Evolutionary conservation across 2,888 invertebrate genomes (phyloP).

Genomic region (Philereme vetulata): DNA sequence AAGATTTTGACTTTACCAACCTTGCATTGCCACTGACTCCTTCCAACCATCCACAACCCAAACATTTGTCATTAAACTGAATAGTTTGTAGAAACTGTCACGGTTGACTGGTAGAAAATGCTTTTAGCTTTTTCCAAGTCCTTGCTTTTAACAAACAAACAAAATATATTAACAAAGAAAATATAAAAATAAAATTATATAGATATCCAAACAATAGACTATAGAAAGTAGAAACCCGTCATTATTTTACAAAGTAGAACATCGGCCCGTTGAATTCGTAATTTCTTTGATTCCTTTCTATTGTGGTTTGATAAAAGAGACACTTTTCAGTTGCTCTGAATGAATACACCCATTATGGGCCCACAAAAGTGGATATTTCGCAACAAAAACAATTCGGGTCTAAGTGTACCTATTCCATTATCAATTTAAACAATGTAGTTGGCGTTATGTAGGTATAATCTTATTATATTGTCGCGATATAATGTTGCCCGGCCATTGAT

Average conservation of each 20-base stretch:
- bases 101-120: neutral
- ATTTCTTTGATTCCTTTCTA: conserved; percentile 80
- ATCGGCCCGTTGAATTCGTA: conserved; percentile 66
- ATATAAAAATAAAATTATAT: conserved; percentile 30
- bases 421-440: conserved; percentile 66
- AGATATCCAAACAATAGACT: conserved; percentile 47
- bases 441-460: conserved; percentile 44
- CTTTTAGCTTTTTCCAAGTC: too few species aligned
- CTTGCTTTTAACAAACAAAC: too few species aligned
- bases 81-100: conserved; percentile 19
- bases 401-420: conserved; percentile 58
- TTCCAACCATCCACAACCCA: too few species aligned
- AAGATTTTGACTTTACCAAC: too few species aligned
- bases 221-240: conserved; percentile 49
- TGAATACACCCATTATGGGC: conserved; percentile 80
- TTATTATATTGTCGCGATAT: conserved; percentile 50
- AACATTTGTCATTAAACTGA: too few species aligned
- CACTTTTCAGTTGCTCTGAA: conserved; percentile 77
- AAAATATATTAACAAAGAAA: conserved; percentile 7
- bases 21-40: too few species aligned
- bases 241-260: conserved; percentile 75
- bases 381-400: conserved; percentile 71
- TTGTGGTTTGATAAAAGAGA: conserved; percentile 80
- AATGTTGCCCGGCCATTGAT: conserved; percentile 40
- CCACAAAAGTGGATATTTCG: conserved; percentile 79